Evolutionary conservation across 2,797 vertebrate genomes (phyloP), one percentile per base, ranked within the genome.

Genomic region (Telmatherina bonti): DNA sequence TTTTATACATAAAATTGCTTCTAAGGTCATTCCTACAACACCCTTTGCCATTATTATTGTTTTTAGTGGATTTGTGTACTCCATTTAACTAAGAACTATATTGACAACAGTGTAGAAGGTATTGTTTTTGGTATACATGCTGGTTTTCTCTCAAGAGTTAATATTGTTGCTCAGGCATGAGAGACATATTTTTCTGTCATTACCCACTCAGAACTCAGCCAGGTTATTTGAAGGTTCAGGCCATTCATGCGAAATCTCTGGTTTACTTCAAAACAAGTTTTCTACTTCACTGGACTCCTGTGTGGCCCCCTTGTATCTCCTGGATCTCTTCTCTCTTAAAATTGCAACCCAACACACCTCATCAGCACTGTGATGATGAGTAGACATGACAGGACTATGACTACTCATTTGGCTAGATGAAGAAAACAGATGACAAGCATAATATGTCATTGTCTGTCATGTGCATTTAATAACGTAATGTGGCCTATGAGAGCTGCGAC

Each of bases 261-360:
- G 51, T 58, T 72, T 27, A 62, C 81, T 84, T 93, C 69, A 85
- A 65, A 87, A 76, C 76, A 51, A 29, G 78, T 90, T 90, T 91
- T 91, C 84, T 82, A 73, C 83, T 78, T 87, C 64, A 81, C 71
- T 82, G 71, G 61, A 62, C 64, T 74, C 64, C 52, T 71, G 57
- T 27, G 33, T 59, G 61, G 18, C 67, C 38, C 62, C 77, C n/a
- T n/a, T 56, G 26, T 61, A 43, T 47, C 33, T 67, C 31, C 35
- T 53, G 52, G 53, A 67, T 80, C 63, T 82, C 70, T 82, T 73
- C 15, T 35, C 78, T 76, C 59, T 57, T 66, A 27, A 54, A 43
- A 69, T 79, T 71, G 67, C 62, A 76, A 72, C 41, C 38, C 61
- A 75, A 41, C 54, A 53, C 65, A 67, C 64, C 47, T 79, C 58